Conservation (phyloP, 2,797 vertebrate species). For the Lagorchestes hirsutus region DNA sequence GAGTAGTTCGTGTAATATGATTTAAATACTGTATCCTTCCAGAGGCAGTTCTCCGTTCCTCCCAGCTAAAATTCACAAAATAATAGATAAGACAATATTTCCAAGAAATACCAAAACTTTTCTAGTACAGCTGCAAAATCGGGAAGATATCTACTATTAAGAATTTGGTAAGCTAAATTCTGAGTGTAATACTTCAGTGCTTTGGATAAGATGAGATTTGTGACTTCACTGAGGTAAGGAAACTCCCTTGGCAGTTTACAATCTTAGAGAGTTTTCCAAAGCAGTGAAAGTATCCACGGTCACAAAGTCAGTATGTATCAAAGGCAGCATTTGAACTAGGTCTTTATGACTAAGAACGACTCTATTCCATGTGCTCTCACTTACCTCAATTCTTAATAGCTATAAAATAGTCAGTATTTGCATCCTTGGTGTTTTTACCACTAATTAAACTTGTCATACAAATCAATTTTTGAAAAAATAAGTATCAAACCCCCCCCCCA, state of each 20-base stretch:
- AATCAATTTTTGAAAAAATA: neutral
- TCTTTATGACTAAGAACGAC: neutral
- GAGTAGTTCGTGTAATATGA: conserved; percentile 96
- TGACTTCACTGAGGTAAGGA: neutral
- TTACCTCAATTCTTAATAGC: neutral
- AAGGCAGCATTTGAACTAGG: neutral
- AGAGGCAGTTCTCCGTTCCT: conserved; percentile 95
- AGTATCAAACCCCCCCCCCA: neutral
- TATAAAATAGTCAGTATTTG: neutral
- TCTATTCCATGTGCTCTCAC: neutral
- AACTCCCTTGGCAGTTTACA: neutral
- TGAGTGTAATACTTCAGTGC: conserved; percentile 25
- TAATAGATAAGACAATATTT: conserved; percentile 84
- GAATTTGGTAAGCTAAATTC: conserved; percentile 70
- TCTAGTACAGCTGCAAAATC: conserved; percentile 76
- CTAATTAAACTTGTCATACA: neutral
- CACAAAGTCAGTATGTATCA: neutral
- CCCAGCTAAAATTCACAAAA: conserved; percentile 90
- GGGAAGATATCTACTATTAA: conserved; percentile 73
- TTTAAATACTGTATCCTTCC: conserved; percentile 98
- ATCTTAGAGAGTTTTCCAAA: neutral
- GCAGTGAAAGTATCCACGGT: neutral
- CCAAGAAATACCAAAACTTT: conserved; percentile 79
- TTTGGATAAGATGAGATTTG: neutral
- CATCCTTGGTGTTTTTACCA: neutral